phyloP scores from a whole-genome alignment of 2,113 vertebrate genomes.

The Lophius piscatorius region DNA sequence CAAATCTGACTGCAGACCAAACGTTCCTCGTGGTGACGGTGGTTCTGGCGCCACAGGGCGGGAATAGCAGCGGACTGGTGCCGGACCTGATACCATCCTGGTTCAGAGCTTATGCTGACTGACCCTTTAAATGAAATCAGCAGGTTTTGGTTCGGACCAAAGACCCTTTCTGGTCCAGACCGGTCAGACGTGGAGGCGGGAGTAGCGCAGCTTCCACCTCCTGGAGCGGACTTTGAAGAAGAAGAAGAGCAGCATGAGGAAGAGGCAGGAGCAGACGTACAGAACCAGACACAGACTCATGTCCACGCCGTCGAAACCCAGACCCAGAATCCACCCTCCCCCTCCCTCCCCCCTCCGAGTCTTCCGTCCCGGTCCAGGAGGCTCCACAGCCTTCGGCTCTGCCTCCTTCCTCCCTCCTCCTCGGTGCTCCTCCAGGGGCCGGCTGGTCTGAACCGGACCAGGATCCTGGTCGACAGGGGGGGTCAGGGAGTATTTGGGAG shows the following conservation, averaged over 20 bases:
- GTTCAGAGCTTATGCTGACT: too few relatives aligned
- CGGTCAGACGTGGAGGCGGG: constrained; percentile 75
- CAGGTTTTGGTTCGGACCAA: too few relatives aligned
- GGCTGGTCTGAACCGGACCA: not conserved
- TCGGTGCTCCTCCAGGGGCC: not conserved
- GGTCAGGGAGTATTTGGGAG: constrained; percentile 67
- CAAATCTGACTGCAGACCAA: too few relatives aligned
- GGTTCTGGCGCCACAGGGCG: too few relatives aligned
- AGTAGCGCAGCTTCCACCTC: constrained; percentile 82
- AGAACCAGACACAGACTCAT: constrained; percentile 95
- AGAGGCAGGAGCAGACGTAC: constrained; percentile 87
- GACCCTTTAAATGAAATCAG: too few relatives aligned
- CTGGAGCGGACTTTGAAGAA: constrained; percentile 89
- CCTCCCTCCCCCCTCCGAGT: constrained; percentile 8
- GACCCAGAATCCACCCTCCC: constrained; percentile 80
- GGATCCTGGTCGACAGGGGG: not conserved
- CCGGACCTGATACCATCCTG: too few relatives aligned
- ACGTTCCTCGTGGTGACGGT: too few relatives aligned
- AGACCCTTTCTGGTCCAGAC: not conserved
- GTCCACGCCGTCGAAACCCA: constrained; percentile 94
- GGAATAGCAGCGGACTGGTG: too few relatives aligned
- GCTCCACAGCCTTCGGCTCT: not conserved
- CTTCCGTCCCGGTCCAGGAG: not conserved
- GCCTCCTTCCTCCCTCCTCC: constrained; percentile 7
- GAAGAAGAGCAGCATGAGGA: constrained; percentile 95